These are phyloP conservation scores for Temnothorax longispinosus DNA, from an alignment of 1,140 invertebrate genomes.

Conservation along the genomic window DNA sequence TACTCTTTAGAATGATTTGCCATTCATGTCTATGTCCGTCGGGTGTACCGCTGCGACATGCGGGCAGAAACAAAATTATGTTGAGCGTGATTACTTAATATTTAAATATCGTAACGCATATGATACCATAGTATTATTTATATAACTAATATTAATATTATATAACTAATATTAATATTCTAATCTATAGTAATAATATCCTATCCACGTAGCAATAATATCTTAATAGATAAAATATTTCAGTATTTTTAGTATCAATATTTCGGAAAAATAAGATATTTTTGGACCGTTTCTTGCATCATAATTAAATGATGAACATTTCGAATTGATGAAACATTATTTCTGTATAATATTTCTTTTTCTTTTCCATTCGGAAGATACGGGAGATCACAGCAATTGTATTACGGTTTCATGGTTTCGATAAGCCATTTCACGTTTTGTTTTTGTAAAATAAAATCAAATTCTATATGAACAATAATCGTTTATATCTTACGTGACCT, in stretches of 20 bases:
- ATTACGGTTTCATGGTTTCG: not conserved
- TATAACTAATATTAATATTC: not conserved
- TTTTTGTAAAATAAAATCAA: not conserved
- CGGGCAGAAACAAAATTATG: not conserved
- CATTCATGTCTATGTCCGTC: not conserved
- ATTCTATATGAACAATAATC: not conserved
- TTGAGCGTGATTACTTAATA: not conserved
- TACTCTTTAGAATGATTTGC: not conserved
- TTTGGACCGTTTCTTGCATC: not conserved
- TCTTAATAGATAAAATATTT: not conserved
- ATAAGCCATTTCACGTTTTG: not conserved
- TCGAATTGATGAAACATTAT: not conserved
- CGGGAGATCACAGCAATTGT: not conserved
- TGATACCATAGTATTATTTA: not conserved
- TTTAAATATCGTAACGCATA: not conserved
- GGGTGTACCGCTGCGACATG: too few species aligned
- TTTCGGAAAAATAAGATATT: not conserved
- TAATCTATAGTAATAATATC: not conserved
- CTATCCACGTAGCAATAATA: not conserved
- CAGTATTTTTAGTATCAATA: not conserved
- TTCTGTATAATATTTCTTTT: not conserved
- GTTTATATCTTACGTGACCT: not conserved
- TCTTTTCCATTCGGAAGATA: not conserved
- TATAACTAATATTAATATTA: not conserved
- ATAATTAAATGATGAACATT: not conserved